These are phyloP conservation scores for Meteorus sp. DNA, from an alignment of 1,140 invertebrate genomes.

Conservation along the genomic window DNA sequence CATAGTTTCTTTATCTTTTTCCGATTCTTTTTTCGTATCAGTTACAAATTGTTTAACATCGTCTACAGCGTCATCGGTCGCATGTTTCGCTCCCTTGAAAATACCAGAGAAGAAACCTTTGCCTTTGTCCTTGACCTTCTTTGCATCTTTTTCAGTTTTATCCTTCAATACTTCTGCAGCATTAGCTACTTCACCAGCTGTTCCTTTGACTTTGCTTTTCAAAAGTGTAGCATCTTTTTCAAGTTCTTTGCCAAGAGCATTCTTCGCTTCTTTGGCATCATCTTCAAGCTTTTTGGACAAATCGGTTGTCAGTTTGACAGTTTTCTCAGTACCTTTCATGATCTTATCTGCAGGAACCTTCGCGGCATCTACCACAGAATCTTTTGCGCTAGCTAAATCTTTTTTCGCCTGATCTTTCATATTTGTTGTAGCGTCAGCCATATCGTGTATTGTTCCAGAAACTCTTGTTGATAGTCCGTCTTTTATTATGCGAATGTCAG, in stretches of 20 bases:
- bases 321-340: no score
- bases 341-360: conserved; percentile 17
- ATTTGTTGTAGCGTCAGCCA: neutral
- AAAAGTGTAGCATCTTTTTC: conserved; percentile 8
- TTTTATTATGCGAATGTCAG: no score
- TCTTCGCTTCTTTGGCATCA: conserved; percentile 13
- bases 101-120: conserved; percentile 34
- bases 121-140: conserved; percentile 35
- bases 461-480: no score
- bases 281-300: neutral
- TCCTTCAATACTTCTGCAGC: conserved; percentile 8
- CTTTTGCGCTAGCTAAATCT: conserved; percentile 20
- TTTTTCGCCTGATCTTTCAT: conserved; percentile 1
- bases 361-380: conserved; percentile 14
- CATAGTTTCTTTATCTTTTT: conserved; percentile 21
- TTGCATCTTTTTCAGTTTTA: conserved; percentile 24
- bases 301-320: no score
- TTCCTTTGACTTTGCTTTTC: conserved; percentile 15
- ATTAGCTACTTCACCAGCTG: conserved; percentile 14
- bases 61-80: conserved; percentile 29
- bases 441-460: neutral
- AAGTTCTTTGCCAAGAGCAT: conserved; percentile 17
- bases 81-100: conserved; percentile 37
- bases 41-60: conserved; percentile 27
- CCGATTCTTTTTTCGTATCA: conserved; percentile 30